Evolutionary conservation across 2,888 invertebrate genomes (phyloP), one percentile per base, ranked within the genome.

Genomic region (Galerucella nymphaeae): DNA sequence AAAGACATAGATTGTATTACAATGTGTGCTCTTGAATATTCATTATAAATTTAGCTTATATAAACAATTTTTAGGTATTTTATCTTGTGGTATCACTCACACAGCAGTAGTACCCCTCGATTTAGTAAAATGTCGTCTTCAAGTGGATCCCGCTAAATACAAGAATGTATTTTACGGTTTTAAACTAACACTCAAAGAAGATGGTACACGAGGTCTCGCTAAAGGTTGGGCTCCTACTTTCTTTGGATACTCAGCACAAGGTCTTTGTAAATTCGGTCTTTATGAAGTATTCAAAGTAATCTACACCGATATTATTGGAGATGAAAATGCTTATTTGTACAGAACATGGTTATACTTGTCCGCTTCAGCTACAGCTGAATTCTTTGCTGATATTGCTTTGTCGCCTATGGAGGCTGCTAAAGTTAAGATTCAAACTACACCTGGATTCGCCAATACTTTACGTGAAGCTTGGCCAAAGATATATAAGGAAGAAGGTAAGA

Each of bases 221-320:
- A 96, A 93, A 87, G 99, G 99, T 73, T 99, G 99, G 99, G 98
- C 98, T 2, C 99, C 99, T 71, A 99, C 99, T 55, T 94, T 96
- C 88, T 93, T 98, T 82, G 99, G 99, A 57, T 99, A 99, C 88
- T 99, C 98, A 4, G 90, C 94, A 82, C 97, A 91, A 90, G 97
- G 97, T 85, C 91, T 98, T 79, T 97, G 97, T 90, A 99, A 99
- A 89, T 99, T 99, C 87, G 99, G 99, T 79, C 93, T 99, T 74
- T 99, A 99, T 88, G 99, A 99, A 89, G 93, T 97, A 8, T 84
- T 84, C 75, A 84, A 84, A 75, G 84, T 83, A 72, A 85, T 93
- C 5, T 99, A 99, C 87, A 88, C 92, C 38, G 90, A 93, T 78
- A 80, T 95, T 72, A 86, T 97, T 79, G 98, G 98, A 72, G 99